Base-by-base conservation (phyloP, 1,140 invertebrate species). In the Aphelenchoides besseyi region DNA sequence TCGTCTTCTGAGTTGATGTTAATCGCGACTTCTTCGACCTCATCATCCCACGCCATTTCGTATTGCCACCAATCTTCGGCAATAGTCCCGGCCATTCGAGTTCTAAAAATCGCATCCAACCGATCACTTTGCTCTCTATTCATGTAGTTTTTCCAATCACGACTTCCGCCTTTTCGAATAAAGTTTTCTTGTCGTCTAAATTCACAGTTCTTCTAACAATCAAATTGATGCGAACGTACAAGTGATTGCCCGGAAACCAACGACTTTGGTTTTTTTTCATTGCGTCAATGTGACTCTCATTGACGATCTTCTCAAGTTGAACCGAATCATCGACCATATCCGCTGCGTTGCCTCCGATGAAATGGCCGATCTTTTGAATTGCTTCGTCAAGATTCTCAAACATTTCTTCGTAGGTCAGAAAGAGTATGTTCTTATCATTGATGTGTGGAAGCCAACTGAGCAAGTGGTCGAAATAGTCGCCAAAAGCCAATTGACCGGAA, bases 121-220 rank as follows among this genome's bases (percentile, higher is more conserved):
- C 73, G 70, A 41, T 80, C 78, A 29, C 76, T 83, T 64, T 86
- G 85, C 61, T 87, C 85, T 1, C 74, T 70, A n/a, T 74, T 82
- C 67, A 87, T 82, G 64, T 86, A 75, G 69, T 86, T 86, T 72
- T 84, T 86, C 86, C 86, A 86, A 67, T 87, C 85, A 1, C 86
- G 77, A 3, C 74, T 75, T 37, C 82, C 77, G 1, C 85, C 85
- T 76, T 86, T 84, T 0, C 85, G 81, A 54, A 85, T 80, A 76
- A 86, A 86, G 5, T 74, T 75, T 30, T 73, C 29, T 48, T 70
- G 69, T 8, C 18, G 5, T 18, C 55, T 29, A 59, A 29, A 59
- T 8, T 29, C 18, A 8, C 5, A 33, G 23, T 59, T 8, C 5
- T 5, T 59, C 55, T 8, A 18, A 8, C 41, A 16, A 12, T 59